These are phyloP conservation scores for Trissonchulus latispiculum DNA, from an alignment of 2,888 invertebrate genomes.

Conservation along the genomic window DNA sequence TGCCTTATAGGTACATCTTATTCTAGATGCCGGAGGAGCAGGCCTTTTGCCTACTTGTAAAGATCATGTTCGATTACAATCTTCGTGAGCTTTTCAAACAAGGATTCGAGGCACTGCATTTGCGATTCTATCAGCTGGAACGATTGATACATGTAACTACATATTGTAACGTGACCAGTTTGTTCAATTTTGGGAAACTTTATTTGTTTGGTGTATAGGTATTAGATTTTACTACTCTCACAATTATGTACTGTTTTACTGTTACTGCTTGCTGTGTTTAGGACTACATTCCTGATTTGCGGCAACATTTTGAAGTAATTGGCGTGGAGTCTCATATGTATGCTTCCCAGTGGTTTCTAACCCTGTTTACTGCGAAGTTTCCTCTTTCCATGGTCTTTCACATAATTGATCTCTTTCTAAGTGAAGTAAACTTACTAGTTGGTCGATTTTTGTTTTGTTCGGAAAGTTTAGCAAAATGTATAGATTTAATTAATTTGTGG, in stretches of 20 bases:
- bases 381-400: conserved; percentile 92
- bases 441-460: too few species aligned
- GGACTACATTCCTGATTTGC: conserved; percentile 50
- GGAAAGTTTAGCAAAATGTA: too few species aligned
- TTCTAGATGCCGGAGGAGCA: conserved; percentile 97
- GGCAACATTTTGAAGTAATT: conserved; percentile 54
- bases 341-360: conserved; percentile 98
- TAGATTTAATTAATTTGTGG: too few species aligned
- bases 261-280: too few species aligned
- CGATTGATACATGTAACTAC: conserved; percentile 75
- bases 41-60: conserved; percentile 89
- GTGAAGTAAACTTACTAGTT: too few species aligned
- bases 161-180: too few species aligned
- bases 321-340: conserved; percentile 94
- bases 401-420: conserved; percentile 85
- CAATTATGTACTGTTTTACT: too few species aligned
- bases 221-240: too few species aligned
- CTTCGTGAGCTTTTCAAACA: conserved; percentile 88
- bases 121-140: conserved; percentile 86
- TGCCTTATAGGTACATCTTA: too few species aligned
- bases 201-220: too few species aligned
- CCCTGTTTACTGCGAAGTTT: conserved; percentile 96
- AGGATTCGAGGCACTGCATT: conserved; percentile 87
- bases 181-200: too few species aligned
- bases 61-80: conserved; percentile 92